Percentiles rank a stretch among this genome's conserved stretches.
These are phyloP conservation scores for Ruditapes philippinarum DNA, from an alignment of 1,140 invertebrate genomes.

Conservation along the genomic window DNA sequence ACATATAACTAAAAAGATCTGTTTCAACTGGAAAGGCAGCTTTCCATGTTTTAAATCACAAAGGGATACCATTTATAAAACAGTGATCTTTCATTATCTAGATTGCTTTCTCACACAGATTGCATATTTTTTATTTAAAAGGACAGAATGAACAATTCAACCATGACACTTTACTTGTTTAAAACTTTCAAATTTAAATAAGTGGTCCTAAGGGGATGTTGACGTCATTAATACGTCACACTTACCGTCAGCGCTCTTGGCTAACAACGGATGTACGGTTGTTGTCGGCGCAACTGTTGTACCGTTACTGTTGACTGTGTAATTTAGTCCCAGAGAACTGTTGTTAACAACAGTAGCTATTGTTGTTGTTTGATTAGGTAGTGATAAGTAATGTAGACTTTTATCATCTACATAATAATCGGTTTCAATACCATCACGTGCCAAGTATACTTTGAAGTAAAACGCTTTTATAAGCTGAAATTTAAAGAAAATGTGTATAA, in stretches of 20 bases:
- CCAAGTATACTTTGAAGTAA: conserved; percentile 95
- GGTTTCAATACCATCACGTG: conserved; percentile 87
- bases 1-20: too few relatives aligned
- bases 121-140: too few relatives aligned
- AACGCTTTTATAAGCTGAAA: conserved; percentile 96
- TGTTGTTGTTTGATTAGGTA: not conserved
- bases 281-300: not conserved
- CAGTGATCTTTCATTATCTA: too few relatives aligned
- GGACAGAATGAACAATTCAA: too few relatives aligned
- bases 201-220: too few relatives aligned
- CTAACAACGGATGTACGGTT: not conserved
- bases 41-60: too few relatives aligned
- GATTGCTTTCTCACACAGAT: too few relatives aligned
- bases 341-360: not conserved
- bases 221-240: too few relatives aligned
- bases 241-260: not conserved
- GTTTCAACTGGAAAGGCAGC: too few relatives aligned
- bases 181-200: too few relatives aligned
- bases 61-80: too few relatives aligned
- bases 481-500: conserved; percentile 67
- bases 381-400: conserved; percentile 16
- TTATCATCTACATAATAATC: conserved; percentile 3
- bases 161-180: too few relatives aligned
- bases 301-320: not conserved
- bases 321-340: not conserved